phyloP scores from a whole-genome alignment of 37 sponge, comb jelly and placozoan species.

The Corticium candelabrum region DNA sequence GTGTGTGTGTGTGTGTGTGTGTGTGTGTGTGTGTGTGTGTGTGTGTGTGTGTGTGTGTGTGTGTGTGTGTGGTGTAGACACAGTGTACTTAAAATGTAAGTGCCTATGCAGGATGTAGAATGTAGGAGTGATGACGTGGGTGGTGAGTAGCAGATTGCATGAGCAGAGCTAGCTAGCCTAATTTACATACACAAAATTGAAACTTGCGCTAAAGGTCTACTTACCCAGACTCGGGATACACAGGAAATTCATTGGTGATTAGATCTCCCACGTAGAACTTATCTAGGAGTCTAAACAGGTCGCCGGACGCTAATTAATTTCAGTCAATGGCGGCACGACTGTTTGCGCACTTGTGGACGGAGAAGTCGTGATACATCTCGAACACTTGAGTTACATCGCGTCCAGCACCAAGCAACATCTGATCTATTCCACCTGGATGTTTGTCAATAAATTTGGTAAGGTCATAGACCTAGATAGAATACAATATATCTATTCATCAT shows the following conservation, averaged over 20 bases:
- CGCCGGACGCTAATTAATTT: background rate
- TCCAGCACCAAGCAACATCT: conserved; percentile 84
- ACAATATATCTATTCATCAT: too few species aligned
- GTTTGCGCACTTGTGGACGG: conserved; percentile 53
- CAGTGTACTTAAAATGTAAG: too few species aligned
- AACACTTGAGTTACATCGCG: conserved; percentile 78
- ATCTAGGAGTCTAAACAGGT: conserved; percentile 52
- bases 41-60: too few species aligned
- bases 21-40: too few species aligned
- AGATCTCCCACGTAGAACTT: conserved; percentile 88
- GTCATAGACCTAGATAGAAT: conserved; percentile 69
- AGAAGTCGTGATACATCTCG: conserved; percentile 77
- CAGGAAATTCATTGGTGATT: conserved; percentile 73
- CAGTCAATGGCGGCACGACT: too few species aligned
- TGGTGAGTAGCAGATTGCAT: too few species aligned
- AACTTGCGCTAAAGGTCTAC: background rate
- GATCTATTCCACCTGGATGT: conserved; percentile 92
- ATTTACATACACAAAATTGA: too few species aligned
- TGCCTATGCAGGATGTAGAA: too few species aligned
- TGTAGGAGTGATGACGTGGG: too few species aligned
- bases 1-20: too few species aligned
- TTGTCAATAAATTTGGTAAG: conserved; percentile 62
- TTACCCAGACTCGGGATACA: conserved; percentile 74
- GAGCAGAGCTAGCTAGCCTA: too few species aligned
- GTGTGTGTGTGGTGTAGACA: too few species aligned